Base-by-base conservation (phyloP, 2,113 vertebrate species). In the Rhombomys opimus region DNA sequence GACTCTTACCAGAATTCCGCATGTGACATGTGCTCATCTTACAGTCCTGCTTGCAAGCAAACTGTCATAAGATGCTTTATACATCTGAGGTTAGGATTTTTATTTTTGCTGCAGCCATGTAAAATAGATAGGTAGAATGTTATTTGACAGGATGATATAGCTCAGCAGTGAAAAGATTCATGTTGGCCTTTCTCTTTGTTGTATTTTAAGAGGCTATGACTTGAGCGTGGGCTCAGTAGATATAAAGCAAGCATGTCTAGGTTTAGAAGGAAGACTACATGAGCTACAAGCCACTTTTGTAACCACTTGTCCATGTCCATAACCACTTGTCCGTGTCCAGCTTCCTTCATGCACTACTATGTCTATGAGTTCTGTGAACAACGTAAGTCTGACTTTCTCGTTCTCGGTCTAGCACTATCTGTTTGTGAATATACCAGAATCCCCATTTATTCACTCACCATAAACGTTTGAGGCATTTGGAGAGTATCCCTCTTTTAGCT, bases 251-350 rank as follows among this genome's bases (percentile, higher is more conserved):
- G 35, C 2, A 30, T 10, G 3, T 22, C 7, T 35, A 38, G 72
- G 54, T 70, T 5, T 59, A 65, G 68, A 57, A 68, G 32, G 2
- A 70, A 52, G n/a, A 12, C 7, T 2, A 18, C 1, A 6, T 0
- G 0, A n/a, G 1, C 70, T 30, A 7, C 67, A 54, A n/a, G 7
- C n/a, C 50, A 5, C 0, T 2, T 4, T 5, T 38, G 0, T 13
- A 52, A 14, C 30, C 61, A 11, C 50, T 52, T 7, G 2, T 30
- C 12, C 52, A 9, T 20, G 14, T 32, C n/a, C 65, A 32, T 13
- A 52, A 14, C 30, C 61, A 11, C 50, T 52, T 7, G 2, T 30
- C 12, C 52, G 12, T 20, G 14, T 32, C n/a, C 65, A 32, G 27
- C 4, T 88, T 82, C 57, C 12, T 18, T 9, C 8, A 17, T 7